Evolutionary conservation across 2,888 invertebrate species (phyloP), one percentile per base, ranked within the genome.

Genomic region (Hypomecis atomaria): DNA sequence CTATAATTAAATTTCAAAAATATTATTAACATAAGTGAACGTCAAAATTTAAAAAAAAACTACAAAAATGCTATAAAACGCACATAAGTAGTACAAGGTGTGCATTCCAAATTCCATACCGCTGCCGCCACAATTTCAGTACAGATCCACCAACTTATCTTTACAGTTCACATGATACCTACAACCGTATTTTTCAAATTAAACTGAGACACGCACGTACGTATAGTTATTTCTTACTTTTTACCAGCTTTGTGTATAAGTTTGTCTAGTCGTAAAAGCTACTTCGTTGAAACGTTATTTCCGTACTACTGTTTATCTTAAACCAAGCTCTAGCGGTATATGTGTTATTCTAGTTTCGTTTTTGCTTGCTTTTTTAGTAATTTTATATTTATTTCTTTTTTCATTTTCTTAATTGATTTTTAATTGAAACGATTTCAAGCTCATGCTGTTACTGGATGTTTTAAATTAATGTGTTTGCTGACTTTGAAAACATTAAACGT

Each of bases 361-460:
- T 91, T 88, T 83, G 82, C 80, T 88, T 86, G 83, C 79, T 79
- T 86, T 86, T 86, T 85, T 72, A 67, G 89, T 87, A 90, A 87
- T 85, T 81, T 86, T 83, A 89, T 83, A 86, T 74, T 75, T n/a
- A 42, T 53, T 42, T 43, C 75, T 71, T 62, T 78, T 74, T 75
- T 74, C 74, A 81, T 77, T 78, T 74, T 75, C 74, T 75, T 80
- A 82, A 87, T 86, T 75, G 79, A 81, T 77, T 58, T 33, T 53
- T 38, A 53, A 57, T 55, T 58, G 7, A 38, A 11, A 33, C 52
- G 9, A 52, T 42, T 33, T 3, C 44, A n/a, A 5, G 5, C 4
- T 6, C 62, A 45, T 37, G 50, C 59, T 50, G 64, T 36, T 48
- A 48, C 6, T 9, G 23, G 23, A 23, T 23, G 23, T 23, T 23